Base-by-base conservation (phyloP, 1,140 invertebrate genomes). In the Potamilus streckersoni region DNA sequence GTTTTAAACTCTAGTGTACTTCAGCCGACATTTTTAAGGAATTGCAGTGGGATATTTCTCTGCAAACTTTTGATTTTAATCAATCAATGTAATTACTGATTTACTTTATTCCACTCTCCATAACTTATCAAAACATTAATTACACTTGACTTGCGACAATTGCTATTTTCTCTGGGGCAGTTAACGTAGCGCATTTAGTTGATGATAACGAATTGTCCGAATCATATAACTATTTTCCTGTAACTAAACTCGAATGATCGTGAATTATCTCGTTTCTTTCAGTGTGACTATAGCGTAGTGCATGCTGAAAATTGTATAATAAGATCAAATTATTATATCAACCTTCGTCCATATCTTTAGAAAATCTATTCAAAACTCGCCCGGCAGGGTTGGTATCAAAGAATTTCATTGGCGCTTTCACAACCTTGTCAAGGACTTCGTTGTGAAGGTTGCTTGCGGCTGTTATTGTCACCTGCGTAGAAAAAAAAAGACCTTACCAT, bases 221-320 rank as follows among this genome's bases (percentile, higher is more conserved):
- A 17, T 66, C 64, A 66, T 20, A 66, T 17, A 31, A 20, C 16
- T 16, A 69, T 75, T 71, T 73, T 93, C 92, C 90, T 93, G 92
- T 78, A 97, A 93, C 80, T 97, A 94, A 87, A 96, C 97, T 90
- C 98, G 98, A 65, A 98, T 81, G 23, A 96, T 78, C 58, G 93
- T 94, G 83, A 98, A 94, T 17, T 97, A 96, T 79, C 98, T 64
- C 79, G 97, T 94, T 59, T 96, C 93, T 14, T 92, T 89, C 73
- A 96, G 85, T 90, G 98, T 98, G 83, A 94, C 92, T 3, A 83
- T 84, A 71, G 68, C 81, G 75, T 83, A 73, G 31, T 78, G 73
- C 58, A 86, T 83, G 16, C 83, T 79, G 2, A 80, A 58, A 4
- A 86, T 17, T 6, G 84, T 84, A 38, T 76, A 76, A 17, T 72